These are phyloP conservation scores for Hipposideros larvatus DNA, from an alignment of 2,797 vertebrate genomes.

Conservation along the genomic window DNA sequence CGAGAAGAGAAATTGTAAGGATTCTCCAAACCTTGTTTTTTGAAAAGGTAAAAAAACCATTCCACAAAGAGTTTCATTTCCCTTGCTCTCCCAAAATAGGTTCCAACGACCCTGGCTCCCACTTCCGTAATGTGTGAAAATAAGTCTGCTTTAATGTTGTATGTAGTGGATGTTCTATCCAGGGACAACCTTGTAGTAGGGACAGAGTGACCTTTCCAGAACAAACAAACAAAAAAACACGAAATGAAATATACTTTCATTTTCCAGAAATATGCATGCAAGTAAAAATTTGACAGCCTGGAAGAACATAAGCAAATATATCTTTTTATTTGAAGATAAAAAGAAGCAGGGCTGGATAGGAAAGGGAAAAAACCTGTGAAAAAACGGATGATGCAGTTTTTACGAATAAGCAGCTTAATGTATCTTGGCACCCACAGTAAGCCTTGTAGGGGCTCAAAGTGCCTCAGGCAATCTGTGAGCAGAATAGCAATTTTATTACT, in stretches of 20 bases:
- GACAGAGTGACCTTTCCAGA: conserved; percentile 89
- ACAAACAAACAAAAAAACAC: conserved; percentile 70
- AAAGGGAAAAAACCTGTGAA: conserved; percentile 92
- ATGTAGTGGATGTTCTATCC: conserved; percentile 81
- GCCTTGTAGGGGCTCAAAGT: conserved; percentile 96
- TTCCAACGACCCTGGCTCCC: conserved; percentile 84
- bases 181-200: conserved; percentile 86
- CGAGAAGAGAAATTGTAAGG: conserved; percentile 78
- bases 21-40: conserved; percentile 77
- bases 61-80: conserved; percentile 87
- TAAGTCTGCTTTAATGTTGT: conserved; percentile 86
- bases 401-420: conserved; percentile 99
- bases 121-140: conserved; percentile 87
- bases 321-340: conserved; percentile 94
- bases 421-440: conserved; percentile 97
- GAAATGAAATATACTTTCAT: conserved; percentile 90
- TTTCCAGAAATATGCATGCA: conserved; percentile 91
- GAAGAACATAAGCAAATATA: conserved; percentile 93
- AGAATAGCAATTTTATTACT: conserved; percentile 99
- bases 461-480: conserved; percentile 99
- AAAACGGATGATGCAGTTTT: conserved; percentile 97
- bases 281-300: conserved; percentile 92
- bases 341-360: conserved; percentile 91
- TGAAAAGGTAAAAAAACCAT: conserved; percentile 82
- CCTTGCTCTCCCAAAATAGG: conserved; percentile 87